Evolutionary conservation across 2,888 invertebrate species (phyloP), one percentile per base, ranked within the genome.

Genomic region (Acrobasis consociella): DNA sequence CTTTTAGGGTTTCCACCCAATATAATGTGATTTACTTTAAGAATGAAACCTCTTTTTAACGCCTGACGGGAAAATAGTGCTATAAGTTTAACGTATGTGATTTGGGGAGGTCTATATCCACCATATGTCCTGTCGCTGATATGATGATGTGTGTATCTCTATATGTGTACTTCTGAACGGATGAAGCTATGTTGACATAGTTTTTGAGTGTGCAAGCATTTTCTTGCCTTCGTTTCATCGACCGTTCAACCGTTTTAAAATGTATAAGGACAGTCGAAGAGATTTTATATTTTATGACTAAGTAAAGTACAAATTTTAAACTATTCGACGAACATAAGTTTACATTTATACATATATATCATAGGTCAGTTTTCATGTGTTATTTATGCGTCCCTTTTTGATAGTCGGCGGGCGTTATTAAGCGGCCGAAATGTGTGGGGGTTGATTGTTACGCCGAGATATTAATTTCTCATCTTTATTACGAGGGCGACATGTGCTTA

Each of bases 391-490:
- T 58, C 62, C 65, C 64, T 64, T 67, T 58, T 60, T 61, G 49
- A 63, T 63, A 53, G 63, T 63, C 59, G 55, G 52, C 42, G 16
- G 39, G 49, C 49, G 61, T 62, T 55, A 62, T 62, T 55, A 62
- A 49, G 55, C 52, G 31, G 10, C 50, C 17, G 55, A 58, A 50
- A 62, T 58, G 39, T 62, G 51, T 42, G 56, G 59, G 72, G 66
- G 67, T 68, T 68, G 66, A 75, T 73, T 73, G 69, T 76, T 71
- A 75, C 74, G 77, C 76, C 72, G 71, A 72, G 81, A 83, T 89
- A 89, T 89, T 89, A 90, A 89, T 89, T 84, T 85, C 82, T 83
- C 65, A 62, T 68, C 77, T 87, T 87, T 89, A 89, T 85, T 83
- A 83, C 82, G 71, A 80, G 80, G 81, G 83, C 79, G 80, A 86